phyloP scores from a whole-genome alignment of 2,797 vertebrate genomes.

The Typhlichthys subterraneus region DNA sequence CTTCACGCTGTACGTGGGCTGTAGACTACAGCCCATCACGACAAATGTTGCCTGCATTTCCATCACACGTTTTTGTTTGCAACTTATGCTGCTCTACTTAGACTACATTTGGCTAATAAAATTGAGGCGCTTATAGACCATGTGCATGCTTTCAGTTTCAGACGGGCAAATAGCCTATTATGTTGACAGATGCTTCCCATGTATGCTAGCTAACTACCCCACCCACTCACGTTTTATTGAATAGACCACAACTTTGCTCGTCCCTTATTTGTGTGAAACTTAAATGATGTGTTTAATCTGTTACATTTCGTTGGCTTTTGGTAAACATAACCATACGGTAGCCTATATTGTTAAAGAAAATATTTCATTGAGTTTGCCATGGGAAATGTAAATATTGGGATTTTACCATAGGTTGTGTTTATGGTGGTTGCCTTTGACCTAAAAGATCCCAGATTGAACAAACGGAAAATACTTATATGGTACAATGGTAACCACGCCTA shows the following conservation, averaged over 20 bases:
- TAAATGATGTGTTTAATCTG: constrained; percentile 60
- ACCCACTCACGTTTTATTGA: constrained; percentile 61
- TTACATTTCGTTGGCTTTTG: constrained; percentile 49
- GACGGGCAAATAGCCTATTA: constrained; percentile 35
- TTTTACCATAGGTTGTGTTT: constrained; percentile 4
- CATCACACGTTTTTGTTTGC: constrained; percentile 33
- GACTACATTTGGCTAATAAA: constrained; percentile 6
- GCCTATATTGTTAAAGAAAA: too few species aligned
- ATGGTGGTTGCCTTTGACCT: too few species aligned
- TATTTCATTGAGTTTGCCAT: too few species aligned
- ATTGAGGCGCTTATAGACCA: constrained; percentile 11
- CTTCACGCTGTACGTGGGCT: constrained; percentile 30
- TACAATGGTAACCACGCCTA: too few species aligned
- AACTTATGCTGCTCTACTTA: too few species aligned
- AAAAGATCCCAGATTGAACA: too few species aligned
- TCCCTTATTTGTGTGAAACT: constrained; percentile 65
- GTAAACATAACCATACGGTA: constrained; percentile 40
- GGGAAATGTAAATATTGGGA: constrained; percentile 22
- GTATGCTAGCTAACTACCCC: constrained; percentile 62
- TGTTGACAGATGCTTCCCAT: constrained; percentile 69
- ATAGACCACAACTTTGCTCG: constrained; percentile 55
- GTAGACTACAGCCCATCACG: constrained; percentile 17
- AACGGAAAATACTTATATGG: too few species aligned
- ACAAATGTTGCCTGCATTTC: not conserved
- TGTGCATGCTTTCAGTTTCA: not conserved